These are phyloP conservation scores for Cephus rjabovi DNA, from an alignment of 2,888 invertebrate genomes.

Conservation along the genomic window DNA sequence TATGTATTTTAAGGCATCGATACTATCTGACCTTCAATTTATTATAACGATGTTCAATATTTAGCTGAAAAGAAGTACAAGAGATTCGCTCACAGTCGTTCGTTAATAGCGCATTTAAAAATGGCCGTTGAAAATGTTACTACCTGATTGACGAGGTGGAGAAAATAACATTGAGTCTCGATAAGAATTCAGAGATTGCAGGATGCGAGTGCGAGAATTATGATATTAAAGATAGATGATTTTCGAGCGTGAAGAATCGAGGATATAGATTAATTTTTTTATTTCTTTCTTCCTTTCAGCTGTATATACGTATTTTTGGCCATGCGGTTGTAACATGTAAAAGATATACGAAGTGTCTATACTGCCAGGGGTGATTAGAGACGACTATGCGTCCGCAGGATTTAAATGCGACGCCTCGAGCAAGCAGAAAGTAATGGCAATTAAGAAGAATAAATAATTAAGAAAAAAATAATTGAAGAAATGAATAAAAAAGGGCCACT, in stretches of 20 bases:
- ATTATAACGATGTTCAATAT: neutral
- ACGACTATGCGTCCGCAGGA: neutral
- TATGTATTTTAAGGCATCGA: neutral
- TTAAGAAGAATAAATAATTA: conserved; percentile 2
- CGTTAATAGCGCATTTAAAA: neutral
- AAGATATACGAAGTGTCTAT: neutral
- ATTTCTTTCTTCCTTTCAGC: neutral
- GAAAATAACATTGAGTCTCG: neutral
- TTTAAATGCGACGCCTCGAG: neutral
- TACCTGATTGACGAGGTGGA: neutral
- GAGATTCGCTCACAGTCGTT: neutral
- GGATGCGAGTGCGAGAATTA: neutral
- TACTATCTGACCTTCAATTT: neutral
- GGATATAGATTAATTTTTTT: neutral
- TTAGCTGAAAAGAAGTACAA: neutral
- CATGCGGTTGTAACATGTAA: neutral
- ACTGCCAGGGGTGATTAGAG: neutral
- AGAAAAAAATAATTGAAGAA: neutral
- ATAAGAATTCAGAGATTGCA: neutral
- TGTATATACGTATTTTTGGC: neutral
- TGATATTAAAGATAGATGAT: neutral
- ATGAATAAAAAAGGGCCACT: neutral
- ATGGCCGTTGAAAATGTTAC: neutral
- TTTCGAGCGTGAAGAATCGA: neutral
- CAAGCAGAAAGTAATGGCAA: conserved; percentile 3